Evolutionary conservation across 2,797 vertebrate genomes (phyloP), one percentile per base, ranked within the genome.

Genomic region (Buphagus erythrorhynchus): DNA sequence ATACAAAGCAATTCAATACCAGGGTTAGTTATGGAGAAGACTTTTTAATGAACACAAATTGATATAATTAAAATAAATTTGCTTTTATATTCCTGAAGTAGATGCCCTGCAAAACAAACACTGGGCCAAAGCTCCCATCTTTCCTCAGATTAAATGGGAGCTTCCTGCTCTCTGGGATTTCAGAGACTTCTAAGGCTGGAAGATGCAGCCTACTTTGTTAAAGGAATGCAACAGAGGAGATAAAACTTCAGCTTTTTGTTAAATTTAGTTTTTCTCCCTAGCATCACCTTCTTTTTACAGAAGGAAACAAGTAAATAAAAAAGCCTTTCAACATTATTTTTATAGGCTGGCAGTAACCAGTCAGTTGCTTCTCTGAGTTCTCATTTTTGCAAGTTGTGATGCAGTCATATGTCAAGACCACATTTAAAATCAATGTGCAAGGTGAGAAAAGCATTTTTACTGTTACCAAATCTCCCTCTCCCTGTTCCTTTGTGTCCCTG

Each of bases 21-120:
- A 74, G 72, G 83, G 57, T 69, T 93, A 90, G 74, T 74, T 95
- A 95, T 62, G 80, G 76, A 72, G 45, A 59, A 84, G 54, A 43
- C 26, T 78, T 94, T 92, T 93, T 89, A 95, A 96, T 74, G 81
- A 95, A 69, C 88, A 83, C 78, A 94, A 97, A 96, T 74, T 82
- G 75, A 45, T 58, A 85, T 77, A 82, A 96, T 95, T 90, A 92
- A 94, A 96, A 89, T 57, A 90, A 93, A 93, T 78, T 48, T 93
- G 62, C 33, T 91, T 88, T 78, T 77, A 58, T 6, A 1, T 78
- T 94, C 84, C 79, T 89, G 4, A 2, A 86, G 43, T 35, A 75
- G 83, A 61, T 93, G 79, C 66, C 87, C 81, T 33, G 57, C 48
- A 86, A 54, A 89, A 85, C 29, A 79, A 69, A 42, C 55, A 29